Conservation (phyloP, 2,113 vertebrate genomes). For the Hemiprocne comata region DNA sequence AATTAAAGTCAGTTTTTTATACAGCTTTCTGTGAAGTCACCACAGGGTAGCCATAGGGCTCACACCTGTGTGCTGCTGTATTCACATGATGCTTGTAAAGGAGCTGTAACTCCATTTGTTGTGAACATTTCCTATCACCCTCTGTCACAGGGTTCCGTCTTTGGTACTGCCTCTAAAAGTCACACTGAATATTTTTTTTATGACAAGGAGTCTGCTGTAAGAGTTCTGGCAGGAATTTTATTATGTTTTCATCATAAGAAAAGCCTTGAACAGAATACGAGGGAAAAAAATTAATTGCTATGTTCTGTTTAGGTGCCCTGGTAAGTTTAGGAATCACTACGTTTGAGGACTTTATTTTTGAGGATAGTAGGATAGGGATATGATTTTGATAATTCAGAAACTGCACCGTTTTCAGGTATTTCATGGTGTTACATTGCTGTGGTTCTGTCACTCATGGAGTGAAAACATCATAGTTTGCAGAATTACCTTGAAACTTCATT, state of each 20-base stretch:
- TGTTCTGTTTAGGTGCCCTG: background rate
- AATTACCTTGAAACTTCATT: background rate
- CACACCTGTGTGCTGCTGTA: background rate
- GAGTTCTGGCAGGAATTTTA: background rate
- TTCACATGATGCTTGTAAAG: too few species aligned
- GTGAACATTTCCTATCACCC: background rate
- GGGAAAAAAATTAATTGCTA: accelerated
- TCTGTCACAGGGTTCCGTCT: background rate
- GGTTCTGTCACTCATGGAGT: background rate
- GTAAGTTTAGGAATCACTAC: background rate
- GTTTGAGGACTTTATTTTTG: background rate
- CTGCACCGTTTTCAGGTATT: background rate
- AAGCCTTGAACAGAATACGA: background rate
- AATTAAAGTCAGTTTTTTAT: background rate
- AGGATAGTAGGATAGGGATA: background rate
- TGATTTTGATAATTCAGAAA: background rate
- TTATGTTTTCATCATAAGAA: background rate
- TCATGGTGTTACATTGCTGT: background rate
- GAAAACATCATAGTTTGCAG: background rate
- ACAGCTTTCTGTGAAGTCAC: background rate
- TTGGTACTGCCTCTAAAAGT: background rate
- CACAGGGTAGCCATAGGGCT: background rate
- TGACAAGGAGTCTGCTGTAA: background rate
- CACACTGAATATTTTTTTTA: background rate
- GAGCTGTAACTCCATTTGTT: background rate